A percentile compares a stretch with the other conserved stretches of the same genome.
Conservation (phyloP, 1,140 invertebrate species). For the Tetragnatha versicolor region DNA sequence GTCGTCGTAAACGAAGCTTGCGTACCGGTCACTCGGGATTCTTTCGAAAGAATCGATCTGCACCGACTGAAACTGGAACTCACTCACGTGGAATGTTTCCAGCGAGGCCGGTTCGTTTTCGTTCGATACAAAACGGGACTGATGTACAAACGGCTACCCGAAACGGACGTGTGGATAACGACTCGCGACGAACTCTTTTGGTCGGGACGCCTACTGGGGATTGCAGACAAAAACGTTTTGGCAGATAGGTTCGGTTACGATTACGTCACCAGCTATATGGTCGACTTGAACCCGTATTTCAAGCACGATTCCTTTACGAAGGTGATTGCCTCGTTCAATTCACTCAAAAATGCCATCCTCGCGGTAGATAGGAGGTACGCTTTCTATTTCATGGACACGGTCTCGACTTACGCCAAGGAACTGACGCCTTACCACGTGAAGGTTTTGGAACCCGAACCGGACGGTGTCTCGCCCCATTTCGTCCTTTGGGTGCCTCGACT, state of each 20-base stretch:
- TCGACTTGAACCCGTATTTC: background rate
- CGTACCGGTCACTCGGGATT: background rate
- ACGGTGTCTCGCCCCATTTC: background rate
- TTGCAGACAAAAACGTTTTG: background rate
- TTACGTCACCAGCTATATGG: background rate
- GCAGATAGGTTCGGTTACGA: background rate
- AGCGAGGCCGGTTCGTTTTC: background rate
- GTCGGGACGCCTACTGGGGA: background rate
- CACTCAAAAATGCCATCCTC: background rate
- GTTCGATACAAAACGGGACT: background rate
- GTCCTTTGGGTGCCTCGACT: background rate
- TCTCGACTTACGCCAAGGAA: background rate
- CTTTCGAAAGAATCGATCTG: background rate
- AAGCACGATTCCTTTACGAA: background rate
- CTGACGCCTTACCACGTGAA: background rate
- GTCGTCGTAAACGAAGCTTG: background rate
- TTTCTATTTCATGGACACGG: background rate
- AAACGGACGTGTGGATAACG: background rate
- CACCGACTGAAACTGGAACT: background rate
- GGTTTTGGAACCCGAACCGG: background rate
- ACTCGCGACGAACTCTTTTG: background rate
- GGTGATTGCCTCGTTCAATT: background rate
- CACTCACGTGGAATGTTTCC: background rate
- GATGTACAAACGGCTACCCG: background rate
- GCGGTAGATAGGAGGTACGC: background rate